Base-by-base conservation (phyloP, 2,113 vertebrate species). In the Macrotus californicus region DNA sequence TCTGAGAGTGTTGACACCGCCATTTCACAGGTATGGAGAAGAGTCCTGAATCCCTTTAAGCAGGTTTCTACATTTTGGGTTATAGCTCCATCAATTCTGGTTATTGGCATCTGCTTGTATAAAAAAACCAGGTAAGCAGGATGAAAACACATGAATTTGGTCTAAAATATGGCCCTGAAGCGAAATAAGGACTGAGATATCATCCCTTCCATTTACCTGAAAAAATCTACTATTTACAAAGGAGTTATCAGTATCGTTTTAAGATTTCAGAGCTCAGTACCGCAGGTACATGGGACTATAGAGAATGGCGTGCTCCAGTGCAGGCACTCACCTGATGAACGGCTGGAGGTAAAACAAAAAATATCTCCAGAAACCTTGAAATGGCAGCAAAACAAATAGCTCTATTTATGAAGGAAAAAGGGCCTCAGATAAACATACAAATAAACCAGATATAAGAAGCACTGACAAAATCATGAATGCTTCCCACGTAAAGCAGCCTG, bases 381-480 rank as follows among this genome's bases (percentile, higher is more conserved):
- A 75, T 9, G 14, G 85, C 88, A 85, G 59, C 36, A 83, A 84
- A 72, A 64, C 54, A 95, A 94, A 93, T 83, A 70, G 66, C 46
- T 87, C 56, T 94, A 39, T 93, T 96, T 77, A 76, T 83, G 43
- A 56, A 85, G 43, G n/a, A 14, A 46, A 91, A 56, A 81, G 31
- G n/a, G 85, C 9, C 24, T 92, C 72, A 31, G 64, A 80, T 87
- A 92, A 94, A 94, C 69, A 96, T 59, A 95, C 91, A 95, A 95
- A 96, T 91, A 95, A 88, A n/a, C 19, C 24, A 0, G 31, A 73
- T 87, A 18, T 43, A 83, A 87, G 93, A 82, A 36, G 72, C 66
- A 66, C 39, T 59, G 79, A 81, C 34, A 79, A 46, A 91, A 96
- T 95, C n/a, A 66, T 24, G 79, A 93, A 36, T 3, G 11, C 77